Base-by-base conservation (phyloP, 1,140 invertebrate species). In the Dufourea novaeangliae region DNA sequence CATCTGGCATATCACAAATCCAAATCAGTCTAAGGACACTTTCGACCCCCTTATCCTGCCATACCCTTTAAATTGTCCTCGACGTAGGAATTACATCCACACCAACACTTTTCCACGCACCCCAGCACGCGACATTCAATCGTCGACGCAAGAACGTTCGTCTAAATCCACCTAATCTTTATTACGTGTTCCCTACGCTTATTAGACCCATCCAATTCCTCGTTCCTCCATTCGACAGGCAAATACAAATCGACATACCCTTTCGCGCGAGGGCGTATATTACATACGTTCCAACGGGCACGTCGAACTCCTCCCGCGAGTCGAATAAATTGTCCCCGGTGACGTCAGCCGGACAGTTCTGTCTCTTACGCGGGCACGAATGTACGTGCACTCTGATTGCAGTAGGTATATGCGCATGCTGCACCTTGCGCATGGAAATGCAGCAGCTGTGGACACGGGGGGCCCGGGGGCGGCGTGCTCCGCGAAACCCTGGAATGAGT, bases 271-370 rank as follows among this genome's bases (percentile, higher is more conserved):
- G 2, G 3, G 37, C n/a, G 34, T 41, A 41, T 71, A n/a, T n/a
- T n/a, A n/a, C n/a, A n/a, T 69, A 56, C 57, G 75, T 54, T 56
- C 34, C 56, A 14, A n/a, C 52, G 39, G 69, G 75, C 75, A 72
- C 76, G 82, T 82, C 82, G 79, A 84, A 83, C 77, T 84, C 56
- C 76, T 84, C 54, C 61, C 50, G 75, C 64, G 79, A 41, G 69
- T 83, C 82, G 82, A 71, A 68, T 76, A 83, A 84, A 83, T 84
- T 82, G 81, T 71, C 77, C n/a, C 62, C 46, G 81, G 63, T 84
- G 82, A 84, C 82, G 82, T 84, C 82, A 84, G 67, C n/a, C 81
- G 82, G 70, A 84, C 77, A 79, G 72, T 83, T 76, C 56, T 64
- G 82, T 72, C 76, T 74, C 82, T 83, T 74, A 54, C 64, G 39